Percentiles rank a stretch among this genome's conserved stretches.
phyloP scores from a whole-genome alignment of 2,113 vertebrate species.

The Pagrus major region DNA sequence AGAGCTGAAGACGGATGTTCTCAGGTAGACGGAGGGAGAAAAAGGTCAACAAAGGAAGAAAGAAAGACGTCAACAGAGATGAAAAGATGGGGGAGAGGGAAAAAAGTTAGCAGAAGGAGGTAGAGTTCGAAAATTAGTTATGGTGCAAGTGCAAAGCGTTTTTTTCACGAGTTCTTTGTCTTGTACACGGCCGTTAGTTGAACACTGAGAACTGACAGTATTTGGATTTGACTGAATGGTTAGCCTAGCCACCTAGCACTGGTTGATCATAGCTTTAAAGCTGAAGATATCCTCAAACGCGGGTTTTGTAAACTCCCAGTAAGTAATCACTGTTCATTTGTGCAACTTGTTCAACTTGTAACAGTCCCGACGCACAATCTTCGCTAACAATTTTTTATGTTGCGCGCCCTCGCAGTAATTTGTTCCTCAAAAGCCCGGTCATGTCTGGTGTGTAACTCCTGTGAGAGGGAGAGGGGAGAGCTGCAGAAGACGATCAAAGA shows the following conservation, averaged over 20 bases:
- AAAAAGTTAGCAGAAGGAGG: not conserved
- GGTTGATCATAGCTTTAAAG: too few species aligned
- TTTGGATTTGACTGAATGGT: not conserved
- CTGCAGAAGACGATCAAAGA: not conserved
- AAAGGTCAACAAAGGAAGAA: not conserved
- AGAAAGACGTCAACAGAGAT: not conserved
- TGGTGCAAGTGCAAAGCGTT: too few species aligned
- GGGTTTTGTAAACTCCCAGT: too few species aligned
- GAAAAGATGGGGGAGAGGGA: not conserved
- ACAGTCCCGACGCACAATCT: not conserved
- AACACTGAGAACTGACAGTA: too few species aligned
- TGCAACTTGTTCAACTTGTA: not conserved
- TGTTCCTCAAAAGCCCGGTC: not conserved
- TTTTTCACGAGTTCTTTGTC: too few species aligned
- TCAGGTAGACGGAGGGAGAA: not conserved
- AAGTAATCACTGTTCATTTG: not conserved
- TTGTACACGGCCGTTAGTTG: too few species aligned
- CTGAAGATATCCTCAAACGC: too few species aligned
- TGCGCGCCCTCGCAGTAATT: not conserved
- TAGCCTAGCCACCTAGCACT: not conserved
- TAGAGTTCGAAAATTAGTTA: too few species aligned
- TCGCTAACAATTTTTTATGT: not conserved
- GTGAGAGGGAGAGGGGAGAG: not conserved
- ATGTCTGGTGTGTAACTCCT: not conserved
- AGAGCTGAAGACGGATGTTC: conserved; percentile 6